A percentile compares a stretch with the other conserved stretches of the same genome.
phyloP scores from a whole-genome alignment of 2,888 invertebrate genomes.

The Cataglyphis altisquamis region DNA sequence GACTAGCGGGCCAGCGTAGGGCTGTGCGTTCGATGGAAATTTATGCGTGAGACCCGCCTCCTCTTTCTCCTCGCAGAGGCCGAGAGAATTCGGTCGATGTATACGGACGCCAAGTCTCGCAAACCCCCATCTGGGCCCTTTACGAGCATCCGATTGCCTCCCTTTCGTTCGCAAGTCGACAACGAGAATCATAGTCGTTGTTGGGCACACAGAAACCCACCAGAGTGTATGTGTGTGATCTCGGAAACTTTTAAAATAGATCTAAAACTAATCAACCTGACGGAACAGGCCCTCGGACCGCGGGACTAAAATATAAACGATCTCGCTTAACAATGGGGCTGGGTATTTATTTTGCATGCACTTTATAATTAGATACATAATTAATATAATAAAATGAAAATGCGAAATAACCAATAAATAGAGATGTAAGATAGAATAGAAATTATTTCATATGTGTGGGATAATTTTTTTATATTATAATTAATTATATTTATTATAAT shows the following conservation, averaged over 20 bases:
- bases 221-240: constrained; percentile 4
- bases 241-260: constrained; percentile 3
- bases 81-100: constrained; percentile 63
- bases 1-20: constrained; percentile 59
- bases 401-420: neutral
- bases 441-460: neutral
- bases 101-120: constrained; percentile 68
- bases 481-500: too few relatives aligned
- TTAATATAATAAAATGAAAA: neutral
- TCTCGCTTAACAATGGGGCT: neutral
- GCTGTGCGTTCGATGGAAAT: constrained; percentile 75
- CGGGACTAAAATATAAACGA: constrained; percentile 1
- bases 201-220: neutral
- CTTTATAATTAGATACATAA: neutral
- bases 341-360: neutral
- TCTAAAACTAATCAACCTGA: constrained; percentile 5
- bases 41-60: constrained; percentile 72
- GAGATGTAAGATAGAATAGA: neutral
- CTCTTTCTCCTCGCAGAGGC: constrained; percentile 52
- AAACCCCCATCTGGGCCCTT: constrained; percentile 72
- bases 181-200: constrained; percentile 59
- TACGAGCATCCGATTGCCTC: constrained; percentile 81
- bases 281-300: neutral
- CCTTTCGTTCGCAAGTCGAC: constrained; percentile 50
- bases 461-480: neutral